phyloP scores from a whole-genome alignment of 2,797 vertebrate genomes.

The Anabacerthia variegaticeps region DNA sequence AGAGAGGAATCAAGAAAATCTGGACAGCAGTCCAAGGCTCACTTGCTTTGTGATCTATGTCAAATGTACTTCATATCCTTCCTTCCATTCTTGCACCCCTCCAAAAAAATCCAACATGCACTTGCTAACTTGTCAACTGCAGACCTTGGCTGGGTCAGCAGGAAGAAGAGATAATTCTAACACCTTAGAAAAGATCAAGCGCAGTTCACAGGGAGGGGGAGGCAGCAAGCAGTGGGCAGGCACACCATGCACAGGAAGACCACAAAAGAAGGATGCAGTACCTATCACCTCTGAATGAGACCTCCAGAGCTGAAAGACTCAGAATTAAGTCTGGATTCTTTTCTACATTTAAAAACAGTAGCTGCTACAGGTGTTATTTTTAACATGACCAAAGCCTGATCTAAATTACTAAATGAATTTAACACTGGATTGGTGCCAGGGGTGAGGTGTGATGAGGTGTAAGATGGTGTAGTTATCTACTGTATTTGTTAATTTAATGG shows the following conservation, averaged over 20 bases:
- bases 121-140: not conserved
- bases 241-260: not conserved
- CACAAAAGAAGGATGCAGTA: not conserved
- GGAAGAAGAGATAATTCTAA: not conserved
- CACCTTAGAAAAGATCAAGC: not conserved
- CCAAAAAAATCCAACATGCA: not conserved
- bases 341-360: not conserved
- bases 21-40: not conserved
- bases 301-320: not conserved
- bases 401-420: not conserved
- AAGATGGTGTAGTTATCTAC: not conserved
- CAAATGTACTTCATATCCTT: not conserved
- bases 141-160: not conserved
- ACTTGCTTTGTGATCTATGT: not conserved
- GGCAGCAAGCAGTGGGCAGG: not conserved
- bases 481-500: not conserved
- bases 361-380: not conserved
- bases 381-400: not conserved
- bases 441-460: rapidly evolving
- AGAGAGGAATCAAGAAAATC: not conserved
- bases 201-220: rapidly evolving
- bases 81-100: not conserved
- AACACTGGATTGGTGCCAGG: not conserved
- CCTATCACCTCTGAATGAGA: not conserved
- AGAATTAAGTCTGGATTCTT: not conserved